Evolutionary conservation across 2,888 invertebrate species (phyloP).

Genomic region (Anoplius nigerrimus): DNA sequence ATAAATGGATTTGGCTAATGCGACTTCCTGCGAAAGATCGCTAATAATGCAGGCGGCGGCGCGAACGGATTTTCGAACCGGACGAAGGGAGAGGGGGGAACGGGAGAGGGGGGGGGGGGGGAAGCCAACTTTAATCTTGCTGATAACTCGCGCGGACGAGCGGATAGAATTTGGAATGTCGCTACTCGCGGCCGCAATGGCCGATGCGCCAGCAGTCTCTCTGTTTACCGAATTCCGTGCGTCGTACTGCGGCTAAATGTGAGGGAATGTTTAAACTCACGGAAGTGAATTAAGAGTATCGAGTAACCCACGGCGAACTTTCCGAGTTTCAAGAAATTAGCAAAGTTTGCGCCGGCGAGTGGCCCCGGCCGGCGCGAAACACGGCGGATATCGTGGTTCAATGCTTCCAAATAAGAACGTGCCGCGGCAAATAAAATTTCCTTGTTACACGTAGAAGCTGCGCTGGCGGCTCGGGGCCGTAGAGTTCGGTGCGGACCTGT

Average conservation of each 20-base stretch:
- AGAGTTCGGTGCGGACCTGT: background rate
- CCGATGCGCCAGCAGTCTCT: slow-evolving; percentile 35
- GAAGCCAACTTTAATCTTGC: slow-evolving; percentile 16
- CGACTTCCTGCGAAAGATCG: too few relatives aligned
- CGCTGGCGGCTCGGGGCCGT: background rate
- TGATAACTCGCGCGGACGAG: slow-evolving; percentile 8
- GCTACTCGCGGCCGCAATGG: slow-evolving; percentile 12
- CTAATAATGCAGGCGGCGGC: too few relatives aligned
- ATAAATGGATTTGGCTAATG: too few relatives aligned
- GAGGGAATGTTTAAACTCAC: slow-evolving; percentile 56
- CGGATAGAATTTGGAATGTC: too few relatives aligned
- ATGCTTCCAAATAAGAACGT: slow-evolving; percentile 44
- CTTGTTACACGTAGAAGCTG: slow-evolving; percentile 8
- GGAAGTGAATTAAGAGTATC: slow-evolving; percentile 61
- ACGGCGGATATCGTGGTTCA: slow-evolving; percentile 40
- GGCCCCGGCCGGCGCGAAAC: slow-evolving; percentile 22
- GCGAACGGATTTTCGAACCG: too few relatives aligned
- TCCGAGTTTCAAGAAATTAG: slow-evolving; percentile 58
- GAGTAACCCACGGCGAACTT: slow-evolving; percentile 55
- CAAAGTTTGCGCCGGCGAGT: slow-evolving; percentile 49
- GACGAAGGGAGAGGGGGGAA: background rate
- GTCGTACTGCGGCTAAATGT: slow-evolving; percentile 55
- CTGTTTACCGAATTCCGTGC: slow-evolving; percentile 57
- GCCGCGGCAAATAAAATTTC: slow-evolving; percentile 43
- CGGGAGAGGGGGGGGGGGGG: background rate